Evolutionary conservation across 2,797 vertebrate species (phyloP).

Genomic region (Varecia variegata): DNA sequence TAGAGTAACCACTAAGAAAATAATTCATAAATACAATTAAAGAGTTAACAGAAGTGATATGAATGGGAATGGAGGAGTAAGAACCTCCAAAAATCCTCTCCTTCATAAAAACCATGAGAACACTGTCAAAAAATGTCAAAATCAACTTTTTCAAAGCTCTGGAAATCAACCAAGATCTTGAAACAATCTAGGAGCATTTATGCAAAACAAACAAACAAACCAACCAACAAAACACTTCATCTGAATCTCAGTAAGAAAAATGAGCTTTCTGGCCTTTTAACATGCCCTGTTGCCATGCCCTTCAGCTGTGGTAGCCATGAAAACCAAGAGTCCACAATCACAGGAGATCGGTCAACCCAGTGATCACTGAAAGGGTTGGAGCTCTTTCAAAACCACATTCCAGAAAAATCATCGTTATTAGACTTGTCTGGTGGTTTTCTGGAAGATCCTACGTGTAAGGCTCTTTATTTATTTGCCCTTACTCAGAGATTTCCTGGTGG

Average conservation of each 20-base stretch:
- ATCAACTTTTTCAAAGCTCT: neutral
- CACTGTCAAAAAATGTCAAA: neutral
- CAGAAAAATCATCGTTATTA: neutral
- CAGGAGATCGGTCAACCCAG: neutral
- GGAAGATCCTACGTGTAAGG: neutral
- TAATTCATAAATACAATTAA: neutral
- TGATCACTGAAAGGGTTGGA: neutral
- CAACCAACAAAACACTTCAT: no score
- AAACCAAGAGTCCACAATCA: neutral
- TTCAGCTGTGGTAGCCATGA: neutral
- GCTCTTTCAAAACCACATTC: neutral
- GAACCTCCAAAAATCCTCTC: neutral
- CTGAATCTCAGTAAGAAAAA: neutral
- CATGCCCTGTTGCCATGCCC: no score
- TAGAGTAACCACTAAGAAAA: neutral
- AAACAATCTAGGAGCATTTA: neutral
- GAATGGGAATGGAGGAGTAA: neutral
- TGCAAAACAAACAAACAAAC: neutral
- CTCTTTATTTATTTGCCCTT: neutral
- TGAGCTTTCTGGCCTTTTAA: neutral
- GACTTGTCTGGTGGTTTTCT: neutral
- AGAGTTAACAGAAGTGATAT: neutral
- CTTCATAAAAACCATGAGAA: neutral
- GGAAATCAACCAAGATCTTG: neutral
- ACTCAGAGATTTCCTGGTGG: neutral